Evolutionary conservation across 1,140 invertebrate species (phyloP).

Genomic region (Polypedilum vanderplanki): DNA sequence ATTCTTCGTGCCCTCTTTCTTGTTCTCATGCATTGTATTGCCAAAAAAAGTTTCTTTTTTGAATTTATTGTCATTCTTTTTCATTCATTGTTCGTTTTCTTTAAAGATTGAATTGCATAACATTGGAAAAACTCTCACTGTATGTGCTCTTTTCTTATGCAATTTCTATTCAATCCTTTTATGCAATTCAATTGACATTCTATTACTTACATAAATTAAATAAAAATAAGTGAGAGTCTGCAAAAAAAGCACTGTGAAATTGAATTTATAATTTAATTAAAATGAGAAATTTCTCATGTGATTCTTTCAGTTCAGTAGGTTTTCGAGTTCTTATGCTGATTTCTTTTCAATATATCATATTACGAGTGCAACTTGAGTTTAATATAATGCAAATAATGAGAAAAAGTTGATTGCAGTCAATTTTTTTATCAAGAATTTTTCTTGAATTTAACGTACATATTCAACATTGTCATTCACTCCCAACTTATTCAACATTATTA

Average conservation of each 20-base stretch:
- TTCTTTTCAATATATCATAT: too few relatives aligned
- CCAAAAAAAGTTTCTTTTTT: background rate
- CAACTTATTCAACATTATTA: too few relatives aligned
- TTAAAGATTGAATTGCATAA: slow-evolving; percentile 13
- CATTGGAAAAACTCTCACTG: background rate
- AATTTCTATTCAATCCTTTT: background rate
- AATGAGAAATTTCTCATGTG: background rate
- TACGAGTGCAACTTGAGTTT: too few relatives aligned
- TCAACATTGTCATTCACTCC: too few relatives aligned
- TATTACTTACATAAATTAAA: slow-evolving; percentile 15
- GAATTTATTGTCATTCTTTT: slow-evolving; percentile 13
- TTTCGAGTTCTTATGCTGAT: background rate
- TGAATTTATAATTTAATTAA: slow-evolving; percentile 8
- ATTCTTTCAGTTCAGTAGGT: background rate
- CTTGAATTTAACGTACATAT: too few relatives aligned
- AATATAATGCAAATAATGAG: too few relatives aligned
- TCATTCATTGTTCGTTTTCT: background rate
- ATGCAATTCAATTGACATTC: slow-evolving; percentile 11
- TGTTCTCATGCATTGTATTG: background rate
- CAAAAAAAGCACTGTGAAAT: background rate
- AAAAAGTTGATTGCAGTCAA: too few relatives aligned
- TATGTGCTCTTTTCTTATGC: background rate
- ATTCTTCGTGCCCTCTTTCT: slow-evolving; percentile 2
- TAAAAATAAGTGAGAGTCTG: background rate
- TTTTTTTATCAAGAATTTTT: too few relatives aligned